Conservation (phyloP, 1,140 invertebrate species). For the Mactra quadrangularis region DNA sequence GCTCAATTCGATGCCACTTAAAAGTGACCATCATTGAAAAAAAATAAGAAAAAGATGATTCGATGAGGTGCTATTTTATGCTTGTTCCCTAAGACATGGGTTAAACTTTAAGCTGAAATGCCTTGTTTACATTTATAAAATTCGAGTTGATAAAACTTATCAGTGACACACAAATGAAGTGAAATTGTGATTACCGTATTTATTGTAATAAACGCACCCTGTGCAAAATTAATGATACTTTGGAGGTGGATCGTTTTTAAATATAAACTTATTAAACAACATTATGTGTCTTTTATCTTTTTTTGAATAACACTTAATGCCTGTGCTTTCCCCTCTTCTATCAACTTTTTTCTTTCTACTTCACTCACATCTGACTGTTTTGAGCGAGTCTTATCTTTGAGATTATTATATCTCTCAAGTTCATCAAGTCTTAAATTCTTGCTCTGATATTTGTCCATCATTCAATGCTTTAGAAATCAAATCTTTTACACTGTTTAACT, state of each 20-base stretch:
- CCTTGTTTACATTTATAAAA: no score
- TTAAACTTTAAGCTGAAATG: no score
- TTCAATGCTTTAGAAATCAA: conserved; percentile 27
- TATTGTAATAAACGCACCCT: no score
- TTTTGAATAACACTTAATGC: conserved; percentile 6
- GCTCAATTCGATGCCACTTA: no score
- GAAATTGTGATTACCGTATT: no score
- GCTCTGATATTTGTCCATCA: conserved; percentile 21
- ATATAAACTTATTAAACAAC: conserved; percentile 11
- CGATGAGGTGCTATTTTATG: no score
- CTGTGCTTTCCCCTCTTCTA: not conserved
- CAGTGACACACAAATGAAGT: no score
- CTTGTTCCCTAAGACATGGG: no score
- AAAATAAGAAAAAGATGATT: no score
- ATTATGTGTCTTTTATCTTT: conserved; percentile 5
- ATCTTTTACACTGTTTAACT: conserved; percentile 34
- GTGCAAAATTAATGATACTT: not conserved
- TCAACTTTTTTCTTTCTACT: not conserved
- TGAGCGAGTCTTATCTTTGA: conserved; percentile 8
- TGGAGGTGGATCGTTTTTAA: not conserved
- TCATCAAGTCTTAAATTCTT: conserved; percentile 21
- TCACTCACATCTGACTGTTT: conserved; percentile 7
- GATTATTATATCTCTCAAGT: conserved; percentile 17
- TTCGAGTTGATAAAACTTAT: no score
- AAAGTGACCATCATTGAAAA: no score